Conservation (phyloP, 2,797 vertebrate genomes). For the Carduelis carduelis region DNA sequence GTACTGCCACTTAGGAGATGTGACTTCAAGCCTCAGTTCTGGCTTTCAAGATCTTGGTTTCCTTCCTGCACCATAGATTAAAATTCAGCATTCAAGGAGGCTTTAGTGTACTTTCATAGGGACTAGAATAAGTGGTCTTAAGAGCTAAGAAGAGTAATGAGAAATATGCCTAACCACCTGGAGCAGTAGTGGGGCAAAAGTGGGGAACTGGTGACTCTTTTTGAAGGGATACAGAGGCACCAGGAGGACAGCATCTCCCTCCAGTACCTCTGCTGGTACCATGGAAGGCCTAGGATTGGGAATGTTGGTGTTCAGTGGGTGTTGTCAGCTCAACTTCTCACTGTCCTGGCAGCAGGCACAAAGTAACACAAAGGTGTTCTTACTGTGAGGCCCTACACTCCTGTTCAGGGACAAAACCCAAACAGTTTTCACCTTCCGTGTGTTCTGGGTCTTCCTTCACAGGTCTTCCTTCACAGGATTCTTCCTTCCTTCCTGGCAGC, state of each 20-base stretch:
- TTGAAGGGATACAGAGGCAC: neutral
- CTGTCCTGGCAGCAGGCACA: neutral
- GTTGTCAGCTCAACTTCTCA: neutral
- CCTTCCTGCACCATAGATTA: neutral
- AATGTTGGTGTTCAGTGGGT: neutral
- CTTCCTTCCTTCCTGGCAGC: too few species aligned
- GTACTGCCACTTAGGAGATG: neutral
- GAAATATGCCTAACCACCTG: neutral
- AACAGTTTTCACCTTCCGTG: neutral
- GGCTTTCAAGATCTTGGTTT: neutral
- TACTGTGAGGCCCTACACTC: neutral
- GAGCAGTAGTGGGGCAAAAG: neutral
- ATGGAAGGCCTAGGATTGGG: accelerated
- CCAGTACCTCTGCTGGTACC: neutral
- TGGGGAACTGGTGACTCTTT: neutral
- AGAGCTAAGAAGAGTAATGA: neutral
- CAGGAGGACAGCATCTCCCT: neutral
- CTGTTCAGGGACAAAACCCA: neutral
- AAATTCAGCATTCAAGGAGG: neutral
- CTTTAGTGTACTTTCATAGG: neutral
- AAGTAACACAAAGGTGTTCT: neutral
- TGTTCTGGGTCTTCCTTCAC: accelerated
- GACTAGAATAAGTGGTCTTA: neutral
- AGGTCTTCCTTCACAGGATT: too few species aligned
- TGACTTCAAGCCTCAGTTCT: neutral